Conservation (phyloP, 2,113 vertebrate species). For the Butorides virescens region DNA sequence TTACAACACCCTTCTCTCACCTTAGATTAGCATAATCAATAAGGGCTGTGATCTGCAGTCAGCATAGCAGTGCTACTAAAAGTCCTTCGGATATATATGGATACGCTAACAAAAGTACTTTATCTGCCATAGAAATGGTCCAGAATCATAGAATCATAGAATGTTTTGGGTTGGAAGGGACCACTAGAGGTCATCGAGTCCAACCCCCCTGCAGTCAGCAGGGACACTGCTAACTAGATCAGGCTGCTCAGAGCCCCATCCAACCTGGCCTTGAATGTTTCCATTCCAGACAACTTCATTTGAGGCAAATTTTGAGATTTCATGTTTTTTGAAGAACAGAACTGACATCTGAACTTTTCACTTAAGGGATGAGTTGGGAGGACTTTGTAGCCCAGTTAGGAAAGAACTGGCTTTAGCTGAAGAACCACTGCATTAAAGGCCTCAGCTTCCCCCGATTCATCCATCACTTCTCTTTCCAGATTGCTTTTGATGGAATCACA, state of each 20-base stretch:
- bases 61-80: fast-evolving
- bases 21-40: fast-evolving
- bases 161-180: too few relatives aligned
- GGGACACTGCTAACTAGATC: too few relatives aligned
- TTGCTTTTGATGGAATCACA: not conserved
- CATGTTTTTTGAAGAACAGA: not conserved
- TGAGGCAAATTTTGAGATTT: not conserved
- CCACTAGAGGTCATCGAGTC: too few relatives aligned
- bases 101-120: not conserved
- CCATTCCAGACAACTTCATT: not conserved
- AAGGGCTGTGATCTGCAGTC: not conserved
- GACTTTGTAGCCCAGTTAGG: not conserved
- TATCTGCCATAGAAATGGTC: not conserved
- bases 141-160: too few relatives aligned
- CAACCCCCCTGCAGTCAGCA: too few relatives aligned
- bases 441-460: not conserved
- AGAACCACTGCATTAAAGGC: not conserved
- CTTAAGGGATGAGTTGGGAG: not conserved
- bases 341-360: not conserved
- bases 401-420: not conserved
- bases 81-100: fast-evolving
- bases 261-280: too few relatives aligned
- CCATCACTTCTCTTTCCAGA: not conserved
- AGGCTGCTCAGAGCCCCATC: too few relatives aligned
- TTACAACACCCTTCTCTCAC: not conserved